Conservation (phyloP, 2,888 invertebrate species). For the Lapara coniferarum region DNA sequence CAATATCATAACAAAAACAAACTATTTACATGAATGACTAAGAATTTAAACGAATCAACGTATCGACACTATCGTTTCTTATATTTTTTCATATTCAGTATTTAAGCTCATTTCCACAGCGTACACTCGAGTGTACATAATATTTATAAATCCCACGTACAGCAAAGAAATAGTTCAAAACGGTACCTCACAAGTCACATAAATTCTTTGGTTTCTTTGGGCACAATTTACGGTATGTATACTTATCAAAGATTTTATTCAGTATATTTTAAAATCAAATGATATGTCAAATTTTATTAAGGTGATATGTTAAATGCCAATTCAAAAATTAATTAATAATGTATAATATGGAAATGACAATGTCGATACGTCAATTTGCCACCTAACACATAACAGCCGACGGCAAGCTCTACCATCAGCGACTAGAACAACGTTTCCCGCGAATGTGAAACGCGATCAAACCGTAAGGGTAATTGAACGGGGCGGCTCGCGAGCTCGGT, state of each 20-base stretch:
- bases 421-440: slow-evolving; percentile 92
- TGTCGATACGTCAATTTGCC: slow-evolving; percentile 72
- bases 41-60: slow-evolving; percentile 62
- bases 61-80: slow-evolving; percentile 59
- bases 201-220: slow-evolving; percentile 26
- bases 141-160: slow-evolving; percentile 24
- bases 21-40: slow-evolving; percentile 68
- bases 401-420: slow-evolving; percentile 45
- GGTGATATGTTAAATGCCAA: slow-evolving; percentile 66
- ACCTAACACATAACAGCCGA: slow-evolving; percentile 65
- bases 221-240: slow-evolving; percentile 31
- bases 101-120: slow-evolving; percentile 27
- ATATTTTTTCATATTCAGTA: slow-evolving; percentile 27
- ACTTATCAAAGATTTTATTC: slow-evolving; percentile 33
- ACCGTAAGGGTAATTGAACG: slow-evolving; percentile 60
- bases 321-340: slow-evolving; percentile 37
- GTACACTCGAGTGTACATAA: slow-evolving; percentile 29
- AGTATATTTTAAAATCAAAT: slow-evolving; percentile 54
- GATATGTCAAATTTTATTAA: slow-evolving; percentile 65
- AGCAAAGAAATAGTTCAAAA: slow-evolving; percentile 30
- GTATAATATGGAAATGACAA: slow-evolving; percentile 29
- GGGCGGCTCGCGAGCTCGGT: slow-evolving; percentile 75
- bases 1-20: slow-evolving; percentile 77
- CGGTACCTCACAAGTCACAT: slow-evolving; percentile 25
- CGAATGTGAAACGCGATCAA: slow-evolving; percentile 85